Base-by-base conservation (phyloP, 2,113 vertebrate genomes). In the Eclectus roratus region DNA sequence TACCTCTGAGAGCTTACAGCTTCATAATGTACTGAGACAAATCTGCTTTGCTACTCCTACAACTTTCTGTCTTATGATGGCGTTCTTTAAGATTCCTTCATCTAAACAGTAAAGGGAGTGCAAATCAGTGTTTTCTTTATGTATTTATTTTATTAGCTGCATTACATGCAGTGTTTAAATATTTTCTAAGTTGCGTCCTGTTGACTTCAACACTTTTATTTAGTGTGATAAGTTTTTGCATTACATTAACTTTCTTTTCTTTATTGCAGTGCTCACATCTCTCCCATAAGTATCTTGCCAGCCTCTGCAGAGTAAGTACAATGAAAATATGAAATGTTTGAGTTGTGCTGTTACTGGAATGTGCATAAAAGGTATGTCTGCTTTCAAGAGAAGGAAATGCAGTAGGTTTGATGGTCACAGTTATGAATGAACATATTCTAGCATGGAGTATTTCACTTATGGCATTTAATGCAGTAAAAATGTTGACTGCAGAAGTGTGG, bases 221-320 rank as follows among this genome's bases (percentile, higher is more conserved):
- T 82, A 80, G 3, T 88, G 49, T 64, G 81, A 4, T 76, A 58
- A 74, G 13, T 87, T 56, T 83, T 88, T 92, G n/a, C 23, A 10
- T 76, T 88, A 14, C 60, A 16, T 91, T 85, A 74, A 94, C 80
- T 52, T 64, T 5, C 41, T 94, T 91, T 95, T 80, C 63, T 98
- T 93, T 91, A 84, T 98, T 98, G 83, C 98, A 99, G 99, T 98
- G 98, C 99, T 95, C 98, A 98, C 97, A 98, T 99, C 96, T 98
- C 99, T 97, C 97, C 98, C 43, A 98, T 99, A 98, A 98, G 98
- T 98, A 99, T 99, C 96, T 98, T 99, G 98, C 99, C 99, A 91
- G 98, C 98, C 97, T 99, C 99, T 98, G 98, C 98, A 91, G 98
- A 99, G 99, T 99, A 98, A 99, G 99, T 99, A 94, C 41, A 63